Evolutionary conservation across 2,888 invertebrate genomes (phyloP).

Genomic region (Meloe dianella): DNA sequence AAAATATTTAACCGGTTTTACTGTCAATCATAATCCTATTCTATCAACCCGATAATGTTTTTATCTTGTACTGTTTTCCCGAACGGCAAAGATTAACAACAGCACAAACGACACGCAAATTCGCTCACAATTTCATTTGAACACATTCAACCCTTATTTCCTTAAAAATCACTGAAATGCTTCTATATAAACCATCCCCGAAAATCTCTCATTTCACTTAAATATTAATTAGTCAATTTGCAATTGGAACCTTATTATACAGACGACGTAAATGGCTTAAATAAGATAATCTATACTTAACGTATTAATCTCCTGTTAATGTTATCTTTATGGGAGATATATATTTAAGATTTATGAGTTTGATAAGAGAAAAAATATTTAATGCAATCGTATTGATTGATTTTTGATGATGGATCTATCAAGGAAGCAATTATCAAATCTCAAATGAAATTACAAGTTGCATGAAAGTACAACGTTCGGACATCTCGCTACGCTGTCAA

Average conservation of each 20-base stretch:
- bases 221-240: slow-evolving; percentile 1
- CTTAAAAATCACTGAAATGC: background rate
- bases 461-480: slow-evolving; percentile 29
- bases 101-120: slow-evolving; percentile 7
- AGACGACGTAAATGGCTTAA: background rate
- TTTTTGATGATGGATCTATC: slow-evolving; percentile 33
- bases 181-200: background rate
- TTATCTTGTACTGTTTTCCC: slow-evolving; percentile 9
- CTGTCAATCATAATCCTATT: slow-evolving; percentile 11
- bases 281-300: background rate
- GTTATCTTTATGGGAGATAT: background rate
- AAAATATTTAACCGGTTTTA: background rate
- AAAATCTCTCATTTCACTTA: background rate
- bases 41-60: background rate
- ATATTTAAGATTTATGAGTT: background rate
- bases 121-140: background rate
- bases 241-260: background rate
- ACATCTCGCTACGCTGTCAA: slow-evolving; percentile 31
- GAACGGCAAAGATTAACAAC: background rate
- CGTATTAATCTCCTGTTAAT: background rate
- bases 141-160: background rate
- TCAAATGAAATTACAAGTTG: slow-evolving; percentile 39
- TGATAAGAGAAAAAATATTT: background rate
- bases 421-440: slow-evolving; percentile 36
- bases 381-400: slow-evolving; percentile 27